phyloP scores from a whole-genome alignment of 2,888 invertebrate genomes.

The Clostera curtula region DNA sequence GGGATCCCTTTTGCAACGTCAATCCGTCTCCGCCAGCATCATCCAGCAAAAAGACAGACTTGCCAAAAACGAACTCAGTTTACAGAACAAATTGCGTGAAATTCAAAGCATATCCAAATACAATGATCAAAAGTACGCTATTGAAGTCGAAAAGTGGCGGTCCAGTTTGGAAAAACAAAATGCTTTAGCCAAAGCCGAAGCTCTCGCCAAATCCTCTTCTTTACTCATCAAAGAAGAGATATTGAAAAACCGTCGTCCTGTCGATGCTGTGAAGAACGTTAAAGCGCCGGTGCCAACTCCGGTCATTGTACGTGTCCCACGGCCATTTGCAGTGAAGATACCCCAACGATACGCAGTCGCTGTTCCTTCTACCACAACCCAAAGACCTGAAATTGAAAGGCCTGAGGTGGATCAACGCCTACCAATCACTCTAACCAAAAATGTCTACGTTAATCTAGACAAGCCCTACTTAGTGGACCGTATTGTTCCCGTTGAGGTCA shows the following conservation, averaged over 20 bases:
- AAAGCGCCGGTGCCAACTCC: slow-evolving; percentile 13
- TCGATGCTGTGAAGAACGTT: slow-evolving; percentile 25
- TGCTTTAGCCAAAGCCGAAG: slow-evolving; percentile 33
- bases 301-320: slow-evolving; percentile 7
- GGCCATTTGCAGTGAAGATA: slow-evolving; percentile 24
- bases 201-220: slow-evolving; percentile 33
- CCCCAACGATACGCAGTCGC: slow-evolving; percentile 30
- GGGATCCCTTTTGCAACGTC: slow-evolving; percentile 20
- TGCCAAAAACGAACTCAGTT: slow-evolving; percentile 18
- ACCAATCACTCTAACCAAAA: slow-evolving; percentile 25
- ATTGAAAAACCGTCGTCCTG: slow-evolving; percentile 24
- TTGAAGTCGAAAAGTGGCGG: slow-evolving; percentile 36
- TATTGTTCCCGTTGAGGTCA: slow-evolving; percentile 25
- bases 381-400: slow-evolving; percentile 29
- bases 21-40: slow-evolving; percentile 19
- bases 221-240: slow-evolving; percentile 29
- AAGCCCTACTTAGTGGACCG: slow-evolving; percentile 33
- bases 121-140: slow-evolving; percentile 33
- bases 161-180: slow-evolving; percentile 37
- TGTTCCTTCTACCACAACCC: slow-evolving; percentile 24
- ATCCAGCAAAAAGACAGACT: slow-evolving; percentile 21
- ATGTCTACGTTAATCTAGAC: slow-evolving; percentile 31
- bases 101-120: slow-evolving; percentile 40
- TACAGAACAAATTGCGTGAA: slow-evolving; percentile 22
- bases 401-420: slow-evolving; percentile 26